phyloP scores from a whole-genome alignment of 2,888 invertebrate species.

The Diarsia dahlii region DNA sequence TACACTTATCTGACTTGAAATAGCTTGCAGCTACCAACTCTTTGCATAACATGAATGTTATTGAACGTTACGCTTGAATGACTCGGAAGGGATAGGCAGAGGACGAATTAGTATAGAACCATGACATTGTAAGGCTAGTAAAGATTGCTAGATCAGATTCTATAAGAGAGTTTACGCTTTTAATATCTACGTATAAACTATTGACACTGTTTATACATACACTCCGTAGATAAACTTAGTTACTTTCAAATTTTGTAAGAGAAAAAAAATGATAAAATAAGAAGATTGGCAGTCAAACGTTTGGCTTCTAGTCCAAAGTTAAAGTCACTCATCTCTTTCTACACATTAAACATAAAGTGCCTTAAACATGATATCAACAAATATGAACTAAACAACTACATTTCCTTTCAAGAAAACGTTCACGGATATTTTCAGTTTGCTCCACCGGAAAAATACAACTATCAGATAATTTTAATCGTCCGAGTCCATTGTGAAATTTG shows the following conservation, averaged over 20 bases:
- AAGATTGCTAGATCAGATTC: too few species aligned
- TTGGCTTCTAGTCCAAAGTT: background rate
- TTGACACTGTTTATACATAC: too few species aligned
- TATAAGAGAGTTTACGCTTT: background rate
- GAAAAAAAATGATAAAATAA: background rate
- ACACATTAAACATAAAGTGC: background rate
- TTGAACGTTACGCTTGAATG: background rate
- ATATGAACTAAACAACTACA: background rate
- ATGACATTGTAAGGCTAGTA: too few species aligned
- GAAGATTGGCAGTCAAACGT: background rate
- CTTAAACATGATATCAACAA: background rate
- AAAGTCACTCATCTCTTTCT: background rate
- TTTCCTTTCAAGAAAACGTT: background rate
- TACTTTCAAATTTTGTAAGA: background rate
- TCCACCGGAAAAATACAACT: constrained; percentile 41
- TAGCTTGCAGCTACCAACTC: background rate
- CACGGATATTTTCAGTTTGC: background rate
- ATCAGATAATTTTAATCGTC: constrained; percentile 56
- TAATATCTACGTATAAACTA: background rate
- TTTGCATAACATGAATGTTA: constrained; percentile 8
- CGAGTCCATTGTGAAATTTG: constrained; percentile 43
- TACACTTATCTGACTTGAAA: constrained; percentile 5
- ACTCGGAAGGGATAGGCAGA: background rate
- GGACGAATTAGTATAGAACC: background rate
- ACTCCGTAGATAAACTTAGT: too few species aligned